Percentiles rank a stretch among this genome's conserved stretches.
These are phyloP conservation scores for Tragelaphus imberbis DNA, from an alignment of 2,113 vertebrate species.

Conservation along the genomic window DNA sequence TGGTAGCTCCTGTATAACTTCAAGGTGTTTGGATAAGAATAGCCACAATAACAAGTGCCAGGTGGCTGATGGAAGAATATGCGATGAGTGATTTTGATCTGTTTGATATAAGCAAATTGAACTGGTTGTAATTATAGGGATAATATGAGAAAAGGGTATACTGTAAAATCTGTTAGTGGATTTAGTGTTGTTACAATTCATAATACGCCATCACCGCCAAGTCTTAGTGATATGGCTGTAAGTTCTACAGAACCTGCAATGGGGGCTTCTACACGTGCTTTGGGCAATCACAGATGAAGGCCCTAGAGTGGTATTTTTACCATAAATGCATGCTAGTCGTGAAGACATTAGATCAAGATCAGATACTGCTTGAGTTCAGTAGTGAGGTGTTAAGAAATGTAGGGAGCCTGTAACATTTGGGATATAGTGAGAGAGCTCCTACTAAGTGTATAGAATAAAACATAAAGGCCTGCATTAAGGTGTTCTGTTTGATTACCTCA, in stretches of 20 bases:
- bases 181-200: background rate
- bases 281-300: background rate
- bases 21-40: background rate
- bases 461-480: background rate
- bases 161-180: background rate
- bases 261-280: background rate
- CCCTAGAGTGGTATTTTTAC: background rate
- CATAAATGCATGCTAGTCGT: background rate
- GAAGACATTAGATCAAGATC: background rate
- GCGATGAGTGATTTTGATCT: background rate
- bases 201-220: background rate
- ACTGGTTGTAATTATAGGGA: background rate
- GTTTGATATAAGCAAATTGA: background rate
- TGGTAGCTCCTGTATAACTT: background rate
- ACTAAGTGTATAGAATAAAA: background rate
- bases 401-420: background rate
- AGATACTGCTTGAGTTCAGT: background rate
- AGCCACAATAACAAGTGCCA: background rate
- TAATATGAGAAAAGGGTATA: background rate
- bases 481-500: background rate
- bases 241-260: background rate
- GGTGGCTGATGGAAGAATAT: background rate
- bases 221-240: background rate
- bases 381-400: background rate
- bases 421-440: background rate